Evolutionary conservation across 2,888 invertebrate genomes (phyloP).

Genomic region (Eristalis pertinax): DNA sequence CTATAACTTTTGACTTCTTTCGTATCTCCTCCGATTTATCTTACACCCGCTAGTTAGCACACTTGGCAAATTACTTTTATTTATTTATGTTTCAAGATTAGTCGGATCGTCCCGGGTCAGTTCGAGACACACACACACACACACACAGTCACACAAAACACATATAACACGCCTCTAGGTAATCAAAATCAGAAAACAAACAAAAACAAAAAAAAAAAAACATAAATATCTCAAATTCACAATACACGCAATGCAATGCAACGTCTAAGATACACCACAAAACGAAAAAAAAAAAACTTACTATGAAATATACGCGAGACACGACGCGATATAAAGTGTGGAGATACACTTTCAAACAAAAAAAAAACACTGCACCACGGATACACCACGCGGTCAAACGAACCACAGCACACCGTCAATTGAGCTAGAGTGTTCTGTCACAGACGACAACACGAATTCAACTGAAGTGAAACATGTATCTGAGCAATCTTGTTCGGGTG

Average conservation of each 20-base stretch:
- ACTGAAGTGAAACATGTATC: constrained; percentile 68
- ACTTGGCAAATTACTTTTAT: neutral
- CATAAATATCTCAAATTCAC: constrained; percentile 10
- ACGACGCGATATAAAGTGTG: neutral
- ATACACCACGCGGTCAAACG: neutral
- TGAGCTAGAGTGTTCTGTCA: constrained; percentile 15
- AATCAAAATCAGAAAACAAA: neutral
- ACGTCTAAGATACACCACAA: neutral
- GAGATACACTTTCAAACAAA: neutral
- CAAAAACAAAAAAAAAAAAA: constrained; percentile 12
- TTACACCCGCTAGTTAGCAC: neutral
- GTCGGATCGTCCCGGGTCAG: neutral
- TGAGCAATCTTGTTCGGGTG: constrained; percentile 59
- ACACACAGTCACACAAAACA: constrained; percentile 6
- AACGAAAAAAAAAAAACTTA: too few species aligned
- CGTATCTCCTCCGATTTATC: neutral
- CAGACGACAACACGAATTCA: constrained; percentile 62
- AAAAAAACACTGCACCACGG: neutral
- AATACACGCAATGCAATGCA: neutral
- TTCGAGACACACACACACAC: constrained; percentile 1
- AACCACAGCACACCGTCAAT: constrained; percentile 21
- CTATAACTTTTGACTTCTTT: neutral
- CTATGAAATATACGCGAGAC: neutral
- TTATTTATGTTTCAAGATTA: neutral
- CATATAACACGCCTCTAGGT: neutral